Evolutionary conservation across 1,140 invertebrate genomes (phyloP).

Genomic region (Trichonephila clavata): DNA sequence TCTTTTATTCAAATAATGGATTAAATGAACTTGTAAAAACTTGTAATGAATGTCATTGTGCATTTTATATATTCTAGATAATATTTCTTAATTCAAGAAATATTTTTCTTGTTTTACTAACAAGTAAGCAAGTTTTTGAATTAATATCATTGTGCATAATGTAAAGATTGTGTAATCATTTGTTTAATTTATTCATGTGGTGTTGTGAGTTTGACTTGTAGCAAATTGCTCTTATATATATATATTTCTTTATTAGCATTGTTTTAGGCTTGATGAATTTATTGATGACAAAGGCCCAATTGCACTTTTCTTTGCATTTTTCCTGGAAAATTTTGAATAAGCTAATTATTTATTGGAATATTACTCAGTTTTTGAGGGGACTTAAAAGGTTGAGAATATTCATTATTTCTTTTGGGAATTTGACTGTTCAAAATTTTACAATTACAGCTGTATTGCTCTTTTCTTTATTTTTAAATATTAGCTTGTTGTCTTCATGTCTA

Average conservation of each 20-base stretch:
- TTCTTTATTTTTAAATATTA: slow-evolving; percentile 77
- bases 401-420: slow-evolving; percentile 24
- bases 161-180: too few species aligned
- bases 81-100: too few species aligned
- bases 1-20: too few species aligned
- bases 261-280: neutral
- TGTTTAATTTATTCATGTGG: neutral
- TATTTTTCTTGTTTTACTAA: too few species aligned
- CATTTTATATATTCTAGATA: too few species aligned
- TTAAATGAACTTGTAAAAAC: too few species aligned
- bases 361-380: slow-evolving; percentile 72
- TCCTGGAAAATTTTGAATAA: slow-evolving; percentile 57
- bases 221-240: too few species aligned
- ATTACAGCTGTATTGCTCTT: slow-evolving; percentile 77
- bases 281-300: slow-evolving; percentile 6
- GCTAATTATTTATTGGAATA: slow-evolving; percentile 55
- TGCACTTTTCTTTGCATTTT: slow-evolving; percentile 72
- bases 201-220: neutral
- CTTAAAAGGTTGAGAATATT: slow-evolving; percentile 71
- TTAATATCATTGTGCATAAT: too few species aligned
- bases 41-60: too few species aligned
- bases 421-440: slow-evolving; percentile 73
- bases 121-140: too few species aligned
- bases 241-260: neutral
- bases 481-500: slow-evolving; percentile 80